phyloP scores from a whole-genome alignment of 2,113 vertebrate genomes.

The Marmota flaviventris region DNA sequence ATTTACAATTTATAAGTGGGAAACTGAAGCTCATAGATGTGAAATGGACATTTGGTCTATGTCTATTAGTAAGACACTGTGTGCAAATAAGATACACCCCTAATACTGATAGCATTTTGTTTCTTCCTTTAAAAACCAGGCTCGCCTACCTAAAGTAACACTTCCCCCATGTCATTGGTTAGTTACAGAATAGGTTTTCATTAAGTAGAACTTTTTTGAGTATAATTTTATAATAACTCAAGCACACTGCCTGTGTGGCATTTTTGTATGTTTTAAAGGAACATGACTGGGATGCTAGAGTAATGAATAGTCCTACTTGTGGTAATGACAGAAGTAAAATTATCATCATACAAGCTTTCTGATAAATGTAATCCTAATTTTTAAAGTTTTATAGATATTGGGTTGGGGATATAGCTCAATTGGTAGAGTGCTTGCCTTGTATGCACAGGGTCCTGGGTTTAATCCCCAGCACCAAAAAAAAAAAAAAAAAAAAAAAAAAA shows the following conservation, averaged over 20 bases:
- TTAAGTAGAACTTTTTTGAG: not conserved
- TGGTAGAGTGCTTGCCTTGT: too few species aligned
- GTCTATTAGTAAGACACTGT: not conserved
- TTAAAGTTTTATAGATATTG: not conserved
- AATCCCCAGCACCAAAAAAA: too few species aligned
- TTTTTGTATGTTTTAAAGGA: not conserved
- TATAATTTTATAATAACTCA: not conserved
- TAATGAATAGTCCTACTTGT: not conserved
- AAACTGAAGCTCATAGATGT: not conserved
- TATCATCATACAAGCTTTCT: not conserved
- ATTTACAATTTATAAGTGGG: not conserved
- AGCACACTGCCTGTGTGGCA: fast-evolving
- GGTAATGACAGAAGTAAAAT: not conserved
- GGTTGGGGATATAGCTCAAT: too few species aligned
- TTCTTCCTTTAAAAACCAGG: not conserved
- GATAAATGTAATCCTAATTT: not conserved
- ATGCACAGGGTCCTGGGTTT: too few species aligned
- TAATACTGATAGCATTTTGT: not conserved
- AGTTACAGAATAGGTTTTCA: not conserved
- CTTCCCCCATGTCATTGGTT: not conserved
- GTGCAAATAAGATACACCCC: not conserved
- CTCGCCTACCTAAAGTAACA: not conserved
- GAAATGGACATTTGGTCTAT: not conserved
- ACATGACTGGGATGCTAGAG: not conserved
- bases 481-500: too few species aligned